Base-by-base conservation (phyloP, 2,888 invertebrate species). In the Pollenia angustigena region DNA sequence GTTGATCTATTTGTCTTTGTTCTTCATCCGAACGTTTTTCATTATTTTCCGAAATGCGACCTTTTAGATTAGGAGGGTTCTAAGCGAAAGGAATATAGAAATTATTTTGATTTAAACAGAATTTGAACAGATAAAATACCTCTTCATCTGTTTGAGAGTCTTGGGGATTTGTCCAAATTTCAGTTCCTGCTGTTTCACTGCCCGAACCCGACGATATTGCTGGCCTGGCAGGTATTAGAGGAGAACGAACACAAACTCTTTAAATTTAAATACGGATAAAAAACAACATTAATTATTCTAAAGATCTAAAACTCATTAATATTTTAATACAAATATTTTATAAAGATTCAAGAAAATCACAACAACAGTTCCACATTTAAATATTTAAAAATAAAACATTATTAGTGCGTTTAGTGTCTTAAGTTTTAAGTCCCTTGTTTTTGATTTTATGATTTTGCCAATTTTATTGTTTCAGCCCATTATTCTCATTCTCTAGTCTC, bases 231-330 rank as follows among this genome's bases (percentile, higher is more conserved):
- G 96, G 96, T 91, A 97, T 97, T 90, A 97, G 95, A 1, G 97
- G 97, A 1, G 97, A 97, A 88, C 97, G 95, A 89, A 96, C 95
- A 93, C 97, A 97, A 60, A 96, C 97, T 89, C 97, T 97, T 94
- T 87, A 91, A 90, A 76, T 86, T 86, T 81, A 75, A 78, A 87
- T 81, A 68, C 14, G 85, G 62, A 81, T 56, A 69, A 79, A 84
- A 86, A 72, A 64, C 14, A 56, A 52, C 12, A 81, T 72, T 86
- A 87, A 78, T 32, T 32, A 32, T 80, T 81, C 50, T 68, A 32
- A 60, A 52, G 8, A 69, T 44, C 16, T 11, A 79, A 1, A 52
- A 14, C 32, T 23, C 16, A 71, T 23, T 16, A 56, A 23, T 3
- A 23, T 16, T 4, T 62, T 16, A 3, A n/a, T 44, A 44, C n/a